These are phyloP conservation scores for Rachycentron canadum DNA, from an alignment of 2,797 vertebrate species.

Conservation along the genomic window DNA sequence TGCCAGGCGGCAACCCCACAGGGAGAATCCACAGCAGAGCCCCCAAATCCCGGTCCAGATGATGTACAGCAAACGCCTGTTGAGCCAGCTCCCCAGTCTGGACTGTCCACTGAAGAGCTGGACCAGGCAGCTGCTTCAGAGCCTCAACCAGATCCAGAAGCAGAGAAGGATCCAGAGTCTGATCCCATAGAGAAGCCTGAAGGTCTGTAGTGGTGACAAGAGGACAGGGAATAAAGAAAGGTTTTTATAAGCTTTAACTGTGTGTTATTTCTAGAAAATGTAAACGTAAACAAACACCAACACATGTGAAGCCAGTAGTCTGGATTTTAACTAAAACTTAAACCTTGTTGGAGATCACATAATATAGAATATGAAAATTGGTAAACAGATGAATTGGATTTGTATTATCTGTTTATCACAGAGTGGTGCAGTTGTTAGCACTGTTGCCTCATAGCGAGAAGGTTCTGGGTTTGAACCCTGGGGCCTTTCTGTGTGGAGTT, in stretches of 20 bases:
- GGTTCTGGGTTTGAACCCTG: no score
- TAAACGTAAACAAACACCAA: background rate
- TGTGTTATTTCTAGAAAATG: background rate
- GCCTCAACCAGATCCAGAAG: conserved; percentile 41
- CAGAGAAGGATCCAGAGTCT: conserved; percentile 32
- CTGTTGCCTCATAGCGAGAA: no score
- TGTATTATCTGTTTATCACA: no score
- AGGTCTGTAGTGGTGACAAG: conserved; percentile 59
- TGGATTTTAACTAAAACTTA: background rate
- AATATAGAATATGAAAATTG: no score
- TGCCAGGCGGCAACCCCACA: conserved; percentile 88
- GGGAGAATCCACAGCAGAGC: conserved; percentile 75
- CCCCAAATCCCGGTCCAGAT: conserved; percentile 32
- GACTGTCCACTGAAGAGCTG: conserved; percentile 47
- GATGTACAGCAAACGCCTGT: conserved; percentile 54
- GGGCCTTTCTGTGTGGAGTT: no score
- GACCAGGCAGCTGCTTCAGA: conserved; percentile 54
- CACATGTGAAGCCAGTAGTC: background rate
- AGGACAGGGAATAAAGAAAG: background rate
- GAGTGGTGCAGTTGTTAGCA: no score
- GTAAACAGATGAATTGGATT: no score
- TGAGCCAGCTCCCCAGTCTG: conserved; percentile 67
- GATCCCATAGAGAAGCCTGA: conserved; percentile 45
- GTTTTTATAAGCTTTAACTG: background rate
- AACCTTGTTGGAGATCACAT: no score